phyloP scores from a whole-genome alignment of 1,140 invertebrate species.

The Zaprionus gabonicus region DNA sequence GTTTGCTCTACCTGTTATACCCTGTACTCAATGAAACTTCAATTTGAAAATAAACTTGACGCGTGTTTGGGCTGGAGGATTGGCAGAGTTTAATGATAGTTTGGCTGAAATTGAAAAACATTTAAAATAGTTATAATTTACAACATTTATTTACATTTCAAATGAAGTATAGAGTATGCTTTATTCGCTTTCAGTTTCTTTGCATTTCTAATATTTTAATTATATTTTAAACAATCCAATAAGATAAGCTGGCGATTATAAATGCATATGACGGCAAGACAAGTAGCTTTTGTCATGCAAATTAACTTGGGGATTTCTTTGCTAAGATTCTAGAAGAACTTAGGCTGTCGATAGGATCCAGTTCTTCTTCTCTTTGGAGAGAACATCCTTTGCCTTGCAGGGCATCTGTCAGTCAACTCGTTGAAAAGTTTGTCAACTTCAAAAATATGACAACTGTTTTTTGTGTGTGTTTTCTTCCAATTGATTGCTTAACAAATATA shows the following conservation, averaged over 20 bases:
- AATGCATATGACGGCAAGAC: slow-evolving; percentile 53
- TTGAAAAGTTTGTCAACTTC: slow-evolving; percentile 6
- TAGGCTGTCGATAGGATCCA: background rate
- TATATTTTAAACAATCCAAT: slow-evolving; percentile 51
- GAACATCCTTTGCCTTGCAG: background rate
- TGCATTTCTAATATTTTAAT: background rate
- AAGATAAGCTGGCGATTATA: slow-evolving; percentile 47
- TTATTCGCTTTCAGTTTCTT: background rate
- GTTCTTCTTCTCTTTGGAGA: background rate
- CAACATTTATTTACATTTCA: too few relatives aligned
- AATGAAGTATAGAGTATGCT: background rate
- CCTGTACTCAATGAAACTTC: slow-evolving; percentile 3
- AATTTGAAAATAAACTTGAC: background rate
- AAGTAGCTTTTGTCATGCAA: slow-evolving; percentile 60
- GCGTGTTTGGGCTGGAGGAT: background rate
- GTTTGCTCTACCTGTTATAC: slow-evolving; percentile 2
- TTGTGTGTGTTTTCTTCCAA: slow-evolving; percentile 62
- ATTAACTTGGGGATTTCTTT: slow-evolving; percentile 19
- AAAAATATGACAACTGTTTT: slow-evolving; percentile 52
- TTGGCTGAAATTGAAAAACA: background rate
- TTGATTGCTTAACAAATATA: slow-evolving; percentile 79
- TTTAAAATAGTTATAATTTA: too few relatives aligned
- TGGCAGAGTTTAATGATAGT: background rate
- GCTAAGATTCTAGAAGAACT: background rate
- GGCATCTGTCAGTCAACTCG: slow-evolving; percentile 12